phyloP scores from a whole-genome alignment of 2,113 vertebrate genomes.

The Phasianus colchicus region DNA sequence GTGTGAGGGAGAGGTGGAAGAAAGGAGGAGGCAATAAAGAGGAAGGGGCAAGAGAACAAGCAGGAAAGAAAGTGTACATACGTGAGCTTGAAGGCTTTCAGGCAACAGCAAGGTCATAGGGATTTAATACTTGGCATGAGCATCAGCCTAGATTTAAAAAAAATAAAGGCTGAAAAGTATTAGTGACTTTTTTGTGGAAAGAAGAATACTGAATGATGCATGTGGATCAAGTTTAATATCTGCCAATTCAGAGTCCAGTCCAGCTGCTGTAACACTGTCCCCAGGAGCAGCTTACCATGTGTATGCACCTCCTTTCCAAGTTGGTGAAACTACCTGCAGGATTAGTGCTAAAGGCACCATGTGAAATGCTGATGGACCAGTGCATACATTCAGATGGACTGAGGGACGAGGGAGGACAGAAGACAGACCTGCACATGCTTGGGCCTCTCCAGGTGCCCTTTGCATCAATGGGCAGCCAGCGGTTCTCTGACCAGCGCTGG shows the following conservation, averaged over 20 bases:
- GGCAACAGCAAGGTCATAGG: not conserved
- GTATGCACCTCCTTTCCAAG: not conserved
- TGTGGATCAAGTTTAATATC: not conserved
- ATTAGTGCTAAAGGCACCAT: constrained; percentile 68
- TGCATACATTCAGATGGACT: not conserved
- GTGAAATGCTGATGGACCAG: constrained; percentile 41
- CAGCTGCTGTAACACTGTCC: not conserved
- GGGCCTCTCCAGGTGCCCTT: not conserved
- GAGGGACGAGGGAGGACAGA: not conserved
- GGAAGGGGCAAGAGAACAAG: not conserved
- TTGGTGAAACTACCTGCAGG: not conserved
- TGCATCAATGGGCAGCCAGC: not conserved
- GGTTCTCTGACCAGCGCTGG: not conserved
- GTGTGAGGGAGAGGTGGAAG: not conserved
- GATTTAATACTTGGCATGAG: not conserved
- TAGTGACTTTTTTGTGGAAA: not conserved
- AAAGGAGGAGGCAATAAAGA: not conserved
- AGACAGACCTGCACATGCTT: not conserved
- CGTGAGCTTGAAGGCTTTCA: constrained; percentile 6
- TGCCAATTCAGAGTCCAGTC: not conserved
- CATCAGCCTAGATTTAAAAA: constrained; percentile 23
- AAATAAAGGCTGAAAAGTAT: constrained; percentile 25
- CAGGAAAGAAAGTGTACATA: constrained; percentile 23
- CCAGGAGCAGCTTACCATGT: not conserved
- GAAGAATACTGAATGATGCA: not conserved